These are phyloP conservation scores for Palythoa grandiflora DNA, from an alignment of 92 coral and sea anemone species.

Conservation along the genomic window DNA sequence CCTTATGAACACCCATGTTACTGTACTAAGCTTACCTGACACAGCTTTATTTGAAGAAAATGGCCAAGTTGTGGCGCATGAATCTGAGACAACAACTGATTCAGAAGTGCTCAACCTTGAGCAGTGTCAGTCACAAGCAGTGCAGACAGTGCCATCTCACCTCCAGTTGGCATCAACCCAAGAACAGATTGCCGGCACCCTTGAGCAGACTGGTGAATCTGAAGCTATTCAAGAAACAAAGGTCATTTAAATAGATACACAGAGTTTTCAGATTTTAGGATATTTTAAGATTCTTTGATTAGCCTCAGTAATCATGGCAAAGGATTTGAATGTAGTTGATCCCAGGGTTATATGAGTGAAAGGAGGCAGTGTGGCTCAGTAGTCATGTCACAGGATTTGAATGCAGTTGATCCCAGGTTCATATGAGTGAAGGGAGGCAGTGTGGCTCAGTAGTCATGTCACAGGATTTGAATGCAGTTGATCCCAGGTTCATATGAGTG, in stretches of 20 bases:
- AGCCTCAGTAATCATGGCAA: no score
- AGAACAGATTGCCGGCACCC: conserved; percentile 3
- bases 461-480: no score
- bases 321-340: no score
- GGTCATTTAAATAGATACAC: background rate
- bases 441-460: no score
- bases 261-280: no score
- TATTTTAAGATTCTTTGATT: no score
- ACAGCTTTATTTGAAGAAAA: conserved; percentile 65
- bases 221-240: conserved; percentile 20
- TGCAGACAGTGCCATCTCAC: conserved; percentile 5
- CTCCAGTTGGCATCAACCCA: conserved; percentile 24
- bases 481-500: no score
- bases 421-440: no score
- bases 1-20: conserved; percentile 64
- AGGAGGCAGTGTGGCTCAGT: no score
- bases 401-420: no score
- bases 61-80: conserved; percentile 18
- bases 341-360: no score
- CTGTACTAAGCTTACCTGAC: conserved; percentile 72
- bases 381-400: no score
- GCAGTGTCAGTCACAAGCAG: conserved; percentile 19
- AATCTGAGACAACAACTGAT: conserved; percentile 21
- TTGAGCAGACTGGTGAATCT: conserved; percentile 3
- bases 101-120: conserved; percentile 36